Conservation (phyloP, 2,888 invertebrate genomes). For the Sycophila texana region DNA sequence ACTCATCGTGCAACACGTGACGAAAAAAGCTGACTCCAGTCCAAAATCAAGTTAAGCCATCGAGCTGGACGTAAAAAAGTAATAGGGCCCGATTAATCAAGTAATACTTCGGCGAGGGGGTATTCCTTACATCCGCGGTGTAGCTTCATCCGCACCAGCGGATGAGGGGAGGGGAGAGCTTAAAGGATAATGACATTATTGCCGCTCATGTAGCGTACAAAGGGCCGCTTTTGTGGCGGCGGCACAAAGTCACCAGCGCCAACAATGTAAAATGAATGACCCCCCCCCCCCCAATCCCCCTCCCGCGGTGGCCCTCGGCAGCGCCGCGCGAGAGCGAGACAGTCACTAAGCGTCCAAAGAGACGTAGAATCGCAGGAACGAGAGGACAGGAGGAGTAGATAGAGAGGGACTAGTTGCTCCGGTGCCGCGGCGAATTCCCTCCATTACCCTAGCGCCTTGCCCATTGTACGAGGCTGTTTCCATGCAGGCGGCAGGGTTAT, state of each 20-base stretch:
- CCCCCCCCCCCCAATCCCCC: too few species aligned
- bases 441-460: conserved; percentile 18
- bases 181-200: conserved; percentile 49
- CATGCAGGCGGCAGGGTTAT: conserved; percentile 23
- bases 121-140: background rate
- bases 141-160: background rate
- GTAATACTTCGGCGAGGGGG: background rate
- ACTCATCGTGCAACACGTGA: too few species aligned
- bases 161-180: background rate
- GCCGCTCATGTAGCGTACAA: conserved; percentile 39
- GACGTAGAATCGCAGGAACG: conserved; percentile 3
- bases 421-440: conserved; percentile 28
- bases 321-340: background rate
- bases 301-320: background rate
- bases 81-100: background rate
- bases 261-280: conserved; percentile 46
- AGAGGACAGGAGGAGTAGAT: conserved; percentile 6
- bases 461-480: conserved; percentile 39
- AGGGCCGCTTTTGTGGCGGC: conserved; percentile 26
- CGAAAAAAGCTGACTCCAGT: too few species aligned
- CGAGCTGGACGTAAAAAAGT: too few species aligned
- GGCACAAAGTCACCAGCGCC: conserved; percentile 33
- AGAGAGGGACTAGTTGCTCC: conserved; percentile 32
- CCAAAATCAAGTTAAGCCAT: too few species aligned
- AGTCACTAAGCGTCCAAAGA: conserved; percentile 3